Conservation (phyloP, 1,140 invertebrate genomes). For the Eulimnadia texana region DNA sequence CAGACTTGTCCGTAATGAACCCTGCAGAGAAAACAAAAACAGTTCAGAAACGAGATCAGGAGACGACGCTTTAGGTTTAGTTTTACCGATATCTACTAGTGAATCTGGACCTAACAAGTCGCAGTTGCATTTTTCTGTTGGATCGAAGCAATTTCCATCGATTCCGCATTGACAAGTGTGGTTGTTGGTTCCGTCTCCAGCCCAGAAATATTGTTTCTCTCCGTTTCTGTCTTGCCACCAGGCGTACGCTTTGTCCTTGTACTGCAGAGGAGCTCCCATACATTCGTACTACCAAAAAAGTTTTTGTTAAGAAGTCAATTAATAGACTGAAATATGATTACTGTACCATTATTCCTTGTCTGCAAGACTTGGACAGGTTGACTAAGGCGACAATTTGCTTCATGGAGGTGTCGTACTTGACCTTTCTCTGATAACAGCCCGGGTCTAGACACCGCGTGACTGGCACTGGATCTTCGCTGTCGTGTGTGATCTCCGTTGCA, state of each 20-base stretch:
- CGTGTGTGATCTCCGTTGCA: background rate
- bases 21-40: background rate
- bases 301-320: too few species aligned
- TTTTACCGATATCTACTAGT: background rate
- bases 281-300: background rate
- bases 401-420: background rate
- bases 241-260: background rate
- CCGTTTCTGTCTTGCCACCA: background rate
- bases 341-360: too few species aligned
- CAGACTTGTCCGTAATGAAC: background rate
- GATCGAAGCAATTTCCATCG: background rate
- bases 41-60: background rate
- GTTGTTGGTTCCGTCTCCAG: background rate
- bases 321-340: too few species aligned
- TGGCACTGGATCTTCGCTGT: background rate
- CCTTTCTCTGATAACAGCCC: background rate
- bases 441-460: background rate
- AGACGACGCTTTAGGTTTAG: background rate
- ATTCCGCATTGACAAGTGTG: background rate
- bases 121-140: background rate
- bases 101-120: background rate
- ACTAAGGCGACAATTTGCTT: background rate
- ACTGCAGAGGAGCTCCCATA: background rate
- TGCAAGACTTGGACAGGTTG: background rate
- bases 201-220: background rate